These are phyloP conservation scores for Cartodere bifasciata DNA, from an alignment of 2,888 invertebrate species.

Conservation along the genomic window DNA sequence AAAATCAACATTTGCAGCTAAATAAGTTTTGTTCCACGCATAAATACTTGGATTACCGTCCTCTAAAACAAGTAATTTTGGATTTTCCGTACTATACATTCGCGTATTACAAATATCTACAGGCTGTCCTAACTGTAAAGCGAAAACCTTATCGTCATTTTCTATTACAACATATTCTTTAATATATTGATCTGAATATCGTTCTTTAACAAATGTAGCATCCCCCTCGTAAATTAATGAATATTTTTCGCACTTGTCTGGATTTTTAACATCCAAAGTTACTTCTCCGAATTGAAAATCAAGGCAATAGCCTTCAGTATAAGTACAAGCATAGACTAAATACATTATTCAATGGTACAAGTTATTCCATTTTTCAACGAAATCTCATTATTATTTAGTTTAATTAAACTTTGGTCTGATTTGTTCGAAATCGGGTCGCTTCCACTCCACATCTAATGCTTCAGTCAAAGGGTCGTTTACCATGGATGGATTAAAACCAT, in stretches of 20 bases:
- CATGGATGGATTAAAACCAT: too few species aligned
- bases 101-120: neutral
- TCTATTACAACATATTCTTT: slow-evolving; percentile 9
- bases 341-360: too few species aligned
- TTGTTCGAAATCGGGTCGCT: too few species aligned
- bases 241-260: slow-evolving; percentile 2
- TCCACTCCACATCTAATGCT: too few species aligned
- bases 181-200: neutral
- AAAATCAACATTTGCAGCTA: too few species aligned
- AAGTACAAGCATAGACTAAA: too few species aligned
- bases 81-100: too few species aligned
- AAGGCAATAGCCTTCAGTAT: slow-evolving; percentile 10
- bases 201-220: slow-evolving; percentile 4
- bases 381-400: slow-evolving; percentile 11
- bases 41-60: too few species aligned
- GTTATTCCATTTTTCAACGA: slow-evolving; percentile 10
- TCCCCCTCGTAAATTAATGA: slow-evolving; percentile 5
- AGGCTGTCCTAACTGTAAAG: slow-evolving; percentile 5
- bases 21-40: too few species aligned
- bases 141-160: slow-evolving; percentile 9
- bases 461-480: too few species aligned
- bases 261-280: slow-evolving; percentile 3
- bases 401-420: too few species aligned
- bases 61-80: too few species aligned
- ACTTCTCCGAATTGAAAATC: slow-evolving; percentile 10